Evolutionary conservation across 2,888 invertebrate species (phyloP).

Genomic region (Drosophila demipolita): DNA sequence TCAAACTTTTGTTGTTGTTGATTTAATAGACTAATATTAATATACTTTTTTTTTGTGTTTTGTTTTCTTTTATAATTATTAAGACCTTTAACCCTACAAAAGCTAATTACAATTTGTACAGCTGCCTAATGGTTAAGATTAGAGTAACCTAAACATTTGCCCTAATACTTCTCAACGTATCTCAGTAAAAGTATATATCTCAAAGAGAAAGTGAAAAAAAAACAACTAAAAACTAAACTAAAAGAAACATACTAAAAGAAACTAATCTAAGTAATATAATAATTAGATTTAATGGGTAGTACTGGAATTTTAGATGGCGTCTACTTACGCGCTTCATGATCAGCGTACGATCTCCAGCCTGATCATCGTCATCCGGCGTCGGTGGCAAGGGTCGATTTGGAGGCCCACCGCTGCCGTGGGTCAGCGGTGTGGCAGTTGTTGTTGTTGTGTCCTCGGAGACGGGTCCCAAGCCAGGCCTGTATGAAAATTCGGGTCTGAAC

Average conservation of each 20-base stretch:
- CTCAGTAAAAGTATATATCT: constrained; percentile 50
- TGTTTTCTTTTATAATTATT: constrained; percentile 27
- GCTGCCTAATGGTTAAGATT: constrained; percentile 38
- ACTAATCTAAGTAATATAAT: constrained; percentile 29
- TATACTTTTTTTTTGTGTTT: constrained; percentile 22
- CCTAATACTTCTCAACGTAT: constrained; percentile 26
- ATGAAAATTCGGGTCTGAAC: constrained; percentile 92
- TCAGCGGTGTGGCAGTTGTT: constrained; percentile 73
- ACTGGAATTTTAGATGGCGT: background rate
- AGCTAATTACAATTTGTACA: constrained; percentile 76
- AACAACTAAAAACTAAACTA: constrained; percentile 25
- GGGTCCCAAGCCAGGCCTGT: constrained; percentile 90
- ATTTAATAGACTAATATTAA: constrained; percentile 64
- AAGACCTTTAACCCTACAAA: constrained; percentile 65
- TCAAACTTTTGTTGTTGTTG: constrained; percentile 35
- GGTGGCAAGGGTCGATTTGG: constrained; percentile 97
- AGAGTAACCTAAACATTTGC: constrained; percentile 5
- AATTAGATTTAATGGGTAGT: constrained; percentile 8
- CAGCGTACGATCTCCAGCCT: constrained; percentile 93
- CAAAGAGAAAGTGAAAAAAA: constrained; percentile 31
- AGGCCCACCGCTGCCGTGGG: constrained; percentile 88
- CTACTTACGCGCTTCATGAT: constrained; percentile 96
- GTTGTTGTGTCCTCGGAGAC: constrained; percentile 86
- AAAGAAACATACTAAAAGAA: constrained; percentile 49
- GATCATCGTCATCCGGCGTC: constrained; percentile 96